These are phyloP conservation scores for Eleutherodactylus coqui DNA, from an alignment of 2,797 vertebrate species.

Conservation along the genomic window DNA sequence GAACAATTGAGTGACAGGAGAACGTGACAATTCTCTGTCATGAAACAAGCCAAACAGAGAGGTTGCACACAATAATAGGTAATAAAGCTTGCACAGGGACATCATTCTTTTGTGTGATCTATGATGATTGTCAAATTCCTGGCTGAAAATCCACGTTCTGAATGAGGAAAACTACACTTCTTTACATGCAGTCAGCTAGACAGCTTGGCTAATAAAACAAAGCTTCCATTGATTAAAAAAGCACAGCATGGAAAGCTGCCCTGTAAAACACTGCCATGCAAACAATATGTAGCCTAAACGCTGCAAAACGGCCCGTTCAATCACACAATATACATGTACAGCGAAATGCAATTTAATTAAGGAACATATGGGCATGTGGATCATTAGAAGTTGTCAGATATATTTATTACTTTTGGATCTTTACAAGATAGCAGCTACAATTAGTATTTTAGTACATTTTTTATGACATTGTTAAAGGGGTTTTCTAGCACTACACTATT, in stretches of 20 bases:
- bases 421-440: neutral
- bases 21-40: constrained; percentile 65
- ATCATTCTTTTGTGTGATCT: constrained; percentile 51
- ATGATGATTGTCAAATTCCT: constrained; percentile 60
- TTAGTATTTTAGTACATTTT: neutral
- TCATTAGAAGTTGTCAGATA: neutral
- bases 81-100: constrained; percentile 57
- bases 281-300: constrained; percentile 16
- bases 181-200: constrained; percentile 34
- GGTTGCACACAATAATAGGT: constrained; percentile 58
- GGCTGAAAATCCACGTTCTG: constrained; percentile 57
- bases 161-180: constrained; percentile 64
- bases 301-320: neutral
- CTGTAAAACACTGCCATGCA: constrained; percentile 18
- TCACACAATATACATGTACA: constrained; percentile 3
- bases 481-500: no score
- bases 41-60: constrained; percentile 65
- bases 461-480: no score
- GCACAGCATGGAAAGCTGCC: constrained; percentile 19
- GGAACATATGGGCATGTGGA: neutral
- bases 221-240: constrained; percentile 50
- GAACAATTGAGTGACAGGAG: constrained; percentile 54
- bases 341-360: neutral
- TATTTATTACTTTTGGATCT: neutral
- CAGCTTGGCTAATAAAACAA: constrained; percentile 61